A percentile compares a stretch with the other conserved stretches of the same genome.
These are phyloP conservation scores for Sisor rabdophorus DNA, from an alignment of 2,113 vertebrate species.

Conservation along the genomic window DNA sequence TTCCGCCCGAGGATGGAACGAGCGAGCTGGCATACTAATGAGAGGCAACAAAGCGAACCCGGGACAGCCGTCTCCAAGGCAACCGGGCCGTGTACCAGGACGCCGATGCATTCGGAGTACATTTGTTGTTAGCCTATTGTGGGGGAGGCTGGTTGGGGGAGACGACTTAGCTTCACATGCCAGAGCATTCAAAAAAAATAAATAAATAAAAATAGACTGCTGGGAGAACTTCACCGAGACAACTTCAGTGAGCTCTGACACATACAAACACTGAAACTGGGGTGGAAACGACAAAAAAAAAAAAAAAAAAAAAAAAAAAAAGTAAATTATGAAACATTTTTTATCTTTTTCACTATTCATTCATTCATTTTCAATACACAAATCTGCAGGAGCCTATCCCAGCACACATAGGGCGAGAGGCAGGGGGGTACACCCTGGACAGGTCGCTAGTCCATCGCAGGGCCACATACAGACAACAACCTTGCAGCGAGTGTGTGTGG, in stretches of 20 bases:
- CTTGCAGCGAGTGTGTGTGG: too few relatives aligned
- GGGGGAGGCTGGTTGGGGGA: background rate
- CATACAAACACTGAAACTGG: background rate
- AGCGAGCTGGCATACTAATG: slow-evolving; percentile 69
- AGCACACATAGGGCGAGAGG: too few relatives aligned
- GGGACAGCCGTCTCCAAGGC: slow-evolving; percentile 67
- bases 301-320: background rate
- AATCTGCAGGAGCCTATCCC: too few relatives aligned
- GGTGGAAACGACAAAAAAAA: background rate
- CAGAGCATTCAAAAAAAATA: background rate
- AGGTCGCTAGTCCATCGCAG: too few relatives aligned
- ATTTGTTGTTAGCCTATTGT: slow-evolving; percentile 12
- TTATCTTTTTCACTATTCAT: too few relatives aligned
- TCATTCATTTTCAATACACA: too few relatives aligned
- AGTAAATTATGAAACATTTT: too few relatives aligned
- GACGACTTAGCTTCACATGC: background rate
- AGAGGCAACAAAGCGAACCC: slow-evolving; percentile 59
- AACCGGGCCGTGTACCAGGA: slow-evolving; percentile 62
- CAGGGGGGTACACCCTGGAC: too few relatives aligned
- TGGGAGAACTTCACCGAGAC: background rate
- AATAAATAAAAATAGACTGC: too few relatives aligned
- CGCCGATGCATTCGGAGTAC: slow-evolving; percentile 55
- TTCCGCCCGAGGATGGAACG: slow-evolving; percentile 61
- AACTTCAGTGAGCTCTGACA: background rate
- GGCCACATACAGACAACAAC: too few relatives aligned